phyloP scores from a whole-genome alignment of 1,140 invertebrate genomes.

The Diuraphis noxia region DNA sequence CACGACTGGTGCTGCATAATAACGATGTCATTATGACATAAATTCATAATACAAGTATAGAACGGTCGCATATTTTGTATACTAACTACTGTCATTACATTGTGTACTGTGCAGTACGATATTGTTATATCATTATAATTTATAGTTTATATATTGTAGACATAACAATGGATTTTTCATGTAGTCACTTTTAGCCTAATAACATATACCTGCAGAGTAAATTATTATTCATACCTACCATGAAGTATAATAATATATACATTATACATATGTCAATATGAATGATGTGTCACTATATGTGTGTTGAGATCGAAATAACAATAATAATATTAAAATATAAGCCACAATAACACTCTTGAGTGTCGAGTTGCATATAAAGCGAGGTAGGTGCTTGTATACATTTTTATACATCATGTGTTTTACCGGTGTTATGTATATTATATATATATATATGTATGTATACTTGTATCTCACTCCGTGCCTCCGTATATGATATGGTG shows the following conservation, averaged over 20 bases:
- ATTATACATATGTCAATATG: background rate
- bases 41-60: background rate
- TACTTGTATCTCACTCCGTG: too few relatives aligned
- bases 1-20: background rate
- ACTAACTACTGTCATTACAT: background rate
- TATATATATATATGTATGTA: background rate
- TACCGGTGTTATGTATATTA: background rate
- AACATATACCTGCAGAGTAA: background rate
- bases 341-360: background rate
- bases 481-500: background rate
- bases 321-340: too few relatives aligned
- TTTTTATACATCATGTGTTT: background rate
- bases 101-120: background rate
- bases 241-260: too few relatives aligned
- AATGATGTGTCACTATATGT: background rate
- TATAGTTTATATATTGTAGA: background rate
- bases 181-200: background rate
- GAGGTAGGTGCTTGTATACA: background rate
- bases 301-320: background rate
- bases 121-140: conserved; percentile 4
- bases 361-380: background rate
- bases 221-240: background rate
- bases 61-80: background rate
- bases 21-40: background rate
- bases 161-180: background rate